phyloP scores from a whole-genome alignment of 2,797 vertebrate species.

The Onychomys leucogaster region DNA sequence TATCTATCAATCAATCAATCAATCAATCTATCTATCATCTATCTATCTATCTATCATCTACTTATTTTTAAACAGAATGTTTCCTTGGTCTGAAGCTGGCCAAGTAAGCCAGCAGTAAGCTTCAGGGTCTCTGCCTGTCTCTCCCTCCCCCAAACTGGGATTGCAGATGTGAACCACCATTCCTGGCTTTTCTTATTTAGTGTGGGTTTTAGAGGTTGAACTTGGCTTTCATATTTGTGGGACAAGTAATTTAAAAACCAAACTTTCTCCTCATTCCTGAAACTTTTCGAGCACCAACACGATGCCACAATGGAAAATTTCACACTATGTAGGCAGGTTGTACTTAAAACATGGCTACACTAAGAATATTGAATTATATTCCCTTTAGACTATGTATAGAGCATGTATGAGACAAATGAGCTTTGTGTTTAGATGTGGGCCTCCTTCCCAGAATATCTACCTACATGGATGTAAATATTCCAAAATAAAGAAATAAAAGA shows the following conservation, averaged over 20 bases:
- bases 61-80: background rate
- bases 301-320: background rate
- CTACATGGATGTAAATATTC: background rate
- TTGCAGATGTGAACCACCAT: background rate
- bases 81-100: background rate
- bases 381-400: background rate
- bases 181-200: background rate
- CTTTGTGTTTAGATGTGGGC: background rate
- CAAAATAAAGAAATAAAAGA: background rate
- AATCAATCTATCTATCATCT: background rate
- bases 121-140: background rate
- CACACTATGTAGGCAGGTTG: background rate
- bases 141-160: background rate
- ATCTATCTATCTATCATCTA: background rate
- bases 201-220: background rate
- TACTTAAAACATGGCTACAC: background rate
- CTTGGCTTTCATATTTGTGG: background rate
- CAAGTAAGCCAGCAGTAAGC: background rate
- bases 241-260: background rate
- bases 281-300: background rate
- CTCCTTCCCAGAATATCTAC: background rate
- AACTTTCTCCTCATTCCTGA: background rate
- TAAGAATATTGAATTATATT: background rate
- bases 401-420: background rate
- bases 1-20: background rate